These are phyloP conservation scores for Balearica regulorum DNA, from an alignment of 2,797 vertebrate genomes.

Conservation along the genomic window DNA sequence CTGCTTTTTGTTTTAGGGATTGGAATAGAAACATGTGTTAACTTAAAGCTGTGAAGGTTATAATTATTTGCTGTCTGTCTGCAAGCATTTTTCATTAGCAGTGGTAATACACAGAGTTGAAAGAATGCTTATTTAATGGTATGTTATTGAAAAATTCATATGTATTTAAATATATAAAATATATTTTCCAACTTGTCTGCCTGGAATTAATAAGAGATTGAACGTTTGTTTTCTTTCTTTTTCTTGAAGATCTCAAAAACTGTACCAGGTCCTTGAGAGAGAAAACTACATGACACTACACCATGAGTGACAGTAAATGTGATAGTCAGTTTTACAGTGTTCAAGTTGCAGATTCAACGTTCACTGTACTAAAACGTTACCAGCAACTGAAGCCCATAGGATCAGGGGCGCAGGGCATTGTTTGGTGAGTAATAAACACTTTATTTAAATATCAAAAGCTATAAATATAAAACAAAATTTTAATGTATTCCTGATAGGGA, in stretches of 20 bases:
- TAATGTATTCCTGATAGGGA: background rate
- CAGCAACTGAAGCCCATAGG: conserved; percentile 93
- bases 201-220: background rate
- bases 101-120: background rate
- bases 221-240: conserved; percentile 46
- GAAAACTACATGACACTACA: conserved; percentile 74
- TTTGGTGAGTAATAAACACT: conserved; percentile 83
- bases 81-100: background rate
- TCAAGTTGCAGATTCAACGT: conserved; percentile 97
- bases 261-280: conserved; percentile 33
- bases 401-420: conserved; percentile 96
- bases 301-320: conserved; percentile 89
- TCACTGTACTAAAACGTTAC: conserved; percentile 92
- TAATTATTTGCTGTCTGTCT: conserved; percentile 2
- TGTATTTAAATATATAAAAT: background rate
- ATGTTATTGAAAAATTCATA: background rate
- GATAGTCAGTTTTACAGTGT: conserved; percentile 95
- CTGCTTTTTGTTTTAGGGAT: background rate
- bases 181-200: background rate
- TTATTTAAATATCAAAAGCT: background rate
- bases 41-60: background rate
- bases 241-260: conserved; percentile 55
- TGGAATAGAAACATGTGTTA: background rate
- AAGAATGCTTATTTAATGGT: background rate
- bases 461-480: background rate